Evolutionary conservation across 2,888 invertebrate species (phyloP).

Genomic region (Phymatocera aterrima): DNA sequence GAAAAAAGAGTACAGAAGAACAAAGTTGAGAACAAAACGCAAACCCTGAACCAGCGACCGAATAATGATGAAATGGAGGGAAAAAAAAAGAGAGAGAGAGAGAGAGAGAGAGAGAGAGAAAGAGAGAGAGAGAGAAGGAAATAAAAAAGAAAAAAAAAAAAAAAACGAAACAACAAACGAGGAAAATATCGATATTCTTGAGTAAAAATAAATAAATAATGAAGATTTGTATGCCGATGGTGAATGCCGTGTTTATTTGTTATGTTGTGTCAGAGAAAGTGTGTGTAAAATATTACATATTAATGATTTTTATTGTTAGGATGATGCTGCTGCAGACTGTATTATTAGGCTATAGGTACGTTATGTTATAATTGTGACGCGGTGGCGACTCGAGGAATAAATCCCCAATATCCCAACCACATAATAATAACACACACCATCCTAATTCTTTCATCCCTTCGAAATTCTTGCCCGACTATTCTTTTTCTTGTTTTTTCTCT

Average conservation of each 20-base stretch:
- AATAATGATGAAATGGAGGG: too few relatives aligned
- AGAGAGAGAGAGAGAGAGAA: neutral
- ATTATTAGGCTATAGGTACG: conserved; percentile 68
- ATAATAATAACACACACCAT: too few relatives aligned
- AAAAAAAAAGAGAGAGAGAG: neutral
- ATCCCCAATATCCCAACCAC: conserved; percentile 3
- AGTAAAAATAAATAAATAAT: neutral
- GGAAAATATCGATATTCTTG: neutral
- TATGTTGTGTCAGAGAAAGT: conserved; percentile 62
- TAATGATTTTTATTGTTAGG: conserved; percentile 65
- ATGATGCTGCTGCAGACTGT: conserved; percentile 72
- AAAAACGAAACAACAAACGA: neutral
- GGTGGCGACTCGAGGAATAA: conserved; percentile 63
- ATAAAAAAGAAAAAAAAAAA: neutral
- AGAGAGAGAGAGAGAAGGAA: neutral
- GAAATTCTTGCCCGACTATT: too few relatives aligned
- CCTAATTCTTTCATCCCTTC: neutral
- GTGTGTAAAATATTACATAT: conserved; percentile 70
- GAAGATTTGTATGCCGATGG: conserved; percentile 53
- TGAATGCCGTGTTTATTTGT: conserved; percentile 43
- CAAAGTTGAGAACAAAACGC: too few relatives aligned
- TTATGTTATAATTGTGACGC: conserved; percentile 59
- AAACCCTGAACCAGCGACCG: neutral
- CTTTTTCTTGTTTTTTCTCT: too few relatives aligned
- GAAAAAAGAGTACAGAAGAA: too few relatives aligned